Conservation (phyloP, 2,113 vertebrate species). For the Dendropsophus ebraccatus region DNA sequence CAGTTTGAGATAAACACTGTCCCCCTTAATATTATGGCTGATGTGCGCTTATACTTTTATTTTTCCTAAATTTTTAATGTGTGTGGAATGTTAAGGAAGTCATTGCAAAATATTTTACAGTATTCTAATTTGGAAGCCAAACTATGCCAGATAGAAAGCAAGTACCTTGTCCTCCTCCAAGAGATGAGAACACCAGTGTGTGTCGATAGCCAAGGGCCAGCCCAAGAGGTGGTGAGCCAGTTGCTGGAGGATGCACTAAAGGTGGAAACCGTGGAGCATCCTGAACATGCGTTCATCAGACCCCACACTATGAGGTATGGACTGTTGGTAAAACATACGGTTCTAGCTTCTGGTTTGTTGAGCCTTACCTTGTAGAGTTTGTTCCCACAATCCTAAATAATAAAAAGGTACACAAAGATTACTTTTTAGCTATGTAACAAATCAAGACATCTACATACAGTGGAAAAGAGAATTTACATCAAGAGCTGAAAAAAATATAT, state of each 20-base stretch:
- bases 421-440: too few species aligned
- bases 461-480: too few species aligned
- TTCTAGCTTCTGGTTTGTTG: background rate
- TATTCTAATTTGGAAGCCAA: constrained; percentile 90
- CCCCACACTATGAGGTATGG: constrained; percentile 90
- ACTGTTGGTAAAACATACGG: background rate
- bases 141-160: constrained; percentile 95
- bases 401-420: too few species aligned
- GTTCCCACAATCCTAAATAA: background rate
- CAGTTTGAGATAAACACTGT: too few species aligned
- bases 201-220: constrained; percentile 81
- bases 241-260: constrained; percentile 92
- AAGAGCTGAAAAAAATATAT: too few species aligned
- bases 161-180: constrained; percentile 93
- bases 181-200: constrained; percentile 90
- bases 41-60: too few species aligned
- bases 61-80: too few species aligned
- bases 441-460: too few species aligned
- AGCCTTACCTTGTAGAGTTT: background rate
- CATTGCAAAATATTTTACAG: constrained; percentile 67
- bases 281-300: constrained; percentile 84
- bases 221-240: constrained; percentile 86
- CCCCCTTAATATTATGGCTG: too few species aligned
- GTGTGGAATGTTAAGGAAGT: too few species aligned
- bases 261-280: constrained; percentile 82